Evolutionary conservation across 2,113 vertebrate genomes (phyloP).

Genomic region (Zootoca vivipara): DNA sequence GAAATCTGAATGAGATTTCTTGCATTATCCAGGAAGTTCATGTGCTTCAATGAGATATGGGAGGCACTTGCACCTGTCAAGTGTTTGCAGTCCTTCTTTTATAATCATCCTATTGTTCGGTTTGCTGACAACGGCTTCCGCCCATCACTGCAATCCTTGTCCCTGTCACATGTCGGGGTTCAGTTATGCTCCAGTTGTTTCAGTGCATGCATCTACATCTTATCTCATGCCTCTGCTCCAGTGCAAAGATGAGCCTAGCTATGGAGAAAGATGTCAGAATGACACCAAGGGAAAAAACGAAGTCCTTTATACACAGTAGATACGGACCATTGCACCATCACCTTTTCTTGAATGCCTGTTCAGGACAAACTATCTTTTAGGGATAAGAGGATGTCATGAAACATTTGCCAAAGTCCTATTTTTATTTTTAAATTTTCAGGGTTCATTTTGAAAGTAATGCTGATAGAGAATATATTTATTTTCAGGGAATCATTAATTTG

Average conservation of each 20-base stretch:
- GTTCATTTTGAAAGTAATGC: slow-evolving; percentile 19
- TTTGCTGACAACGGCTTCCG: neutral
- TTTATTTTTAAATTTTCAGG: no score
- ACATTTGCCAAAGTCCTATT: neutral
- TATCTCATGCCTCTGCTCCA: neutral
- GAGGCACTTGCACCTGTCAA: slow-evolving; percentile 27
- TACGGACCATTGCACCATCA: neutral
- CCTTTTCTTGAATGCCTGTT: neutral
- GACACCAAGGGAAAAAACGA: neutral
- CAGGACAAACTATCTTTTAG: neutral
- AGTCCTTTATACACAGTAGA: slow-evolving; percentile 1
- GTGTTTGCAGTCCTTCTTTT: neutral
- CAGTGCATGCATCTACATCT: neutral
- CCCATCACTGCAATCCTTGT: neutral
- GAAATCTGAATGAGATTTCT: slow-evolving; percentile 36
- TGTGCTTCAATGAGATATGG: slow-evolving; percentile 7
- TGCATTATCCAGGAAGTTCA: neutral
- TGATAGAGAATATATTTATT: neutral
- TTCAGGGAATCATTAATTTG: neutral
- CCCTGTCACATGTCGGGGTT: neutral
- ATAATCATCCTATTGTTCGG: neutral
- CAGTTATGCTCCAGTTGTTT: neutral
- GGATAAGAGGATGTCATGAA: slow-evolving; percentile 30
- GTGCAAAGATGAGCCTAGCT: neutral
- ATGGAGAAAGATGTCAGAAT: slow-evolving; percentile 3